Percentiles rank a stretch among this genome's conserved stretches.
Conservation (phyloP, 2,113 vertebrate species). For the Falcunculus frontatus region DNA sequence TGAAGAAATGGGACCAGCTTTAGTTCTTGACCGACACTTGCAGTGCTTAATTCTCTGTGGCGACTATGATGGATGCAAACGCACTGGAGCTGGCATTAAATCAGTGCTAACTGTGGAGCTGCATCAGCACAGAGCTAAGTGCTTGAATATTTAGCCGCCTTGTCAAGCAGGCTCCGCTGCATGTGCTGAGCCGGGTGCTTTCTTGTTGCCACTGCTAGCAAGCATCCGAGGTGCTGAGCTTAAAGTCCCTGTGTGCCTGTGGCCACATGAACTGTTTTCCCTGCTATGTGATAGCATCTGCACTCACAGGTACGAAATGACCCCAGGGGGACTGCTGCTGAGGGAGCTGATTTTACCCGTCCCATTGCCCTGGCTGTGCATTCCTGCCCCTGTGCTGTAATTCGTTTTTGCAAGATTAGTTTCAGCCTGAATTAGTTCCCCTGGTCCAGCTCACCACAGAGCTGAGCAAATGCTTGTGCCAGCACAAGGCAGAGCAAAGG, state of each 20-base stretch:
- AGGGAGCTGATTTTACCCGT: neutral
- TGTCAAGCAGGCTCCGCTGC: neutral
- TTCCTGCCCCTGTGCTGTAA: neutral
- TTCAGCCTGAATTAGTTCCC: conserved; percentile 21
- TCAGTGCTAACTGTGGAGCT: neutral
- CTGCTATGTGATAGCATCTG: neutral
- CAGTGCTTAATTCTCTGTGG: conserved; percentile 25
- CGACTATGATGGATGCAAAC: neutral
- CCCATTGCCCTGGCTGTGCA: neutral
- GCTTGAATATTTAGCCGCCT: neutral
- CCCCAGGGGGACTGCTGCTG: neutral
- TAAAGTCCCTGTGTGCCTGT: neutral
- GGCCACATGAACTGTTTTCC: neutral
- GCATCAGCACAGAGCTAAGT: conserved; percentile 24
- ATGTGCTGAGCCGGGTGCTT: neutral
- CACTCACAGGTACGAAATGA: neutral
- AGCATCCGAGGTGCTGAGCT: fast-evolving
- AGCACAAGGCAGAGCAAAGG: neutral
- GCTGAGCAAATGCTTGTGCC: neutral
- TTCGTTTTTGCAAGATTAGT: conserved; percentile 11
- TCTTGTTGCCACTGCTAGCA: neutral
- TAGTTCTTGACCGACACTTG: conserved; percentile 12
- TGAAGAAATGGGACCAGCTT: neutral
- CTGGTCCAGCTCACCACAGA: neutral
- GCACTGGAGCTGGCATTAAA: neutral